These are phyloP conservation scores for Salvelinus sp. DNA, from an alignment of 2,113 vertebrate genomes.

Conservation along the genomic window DNA sequence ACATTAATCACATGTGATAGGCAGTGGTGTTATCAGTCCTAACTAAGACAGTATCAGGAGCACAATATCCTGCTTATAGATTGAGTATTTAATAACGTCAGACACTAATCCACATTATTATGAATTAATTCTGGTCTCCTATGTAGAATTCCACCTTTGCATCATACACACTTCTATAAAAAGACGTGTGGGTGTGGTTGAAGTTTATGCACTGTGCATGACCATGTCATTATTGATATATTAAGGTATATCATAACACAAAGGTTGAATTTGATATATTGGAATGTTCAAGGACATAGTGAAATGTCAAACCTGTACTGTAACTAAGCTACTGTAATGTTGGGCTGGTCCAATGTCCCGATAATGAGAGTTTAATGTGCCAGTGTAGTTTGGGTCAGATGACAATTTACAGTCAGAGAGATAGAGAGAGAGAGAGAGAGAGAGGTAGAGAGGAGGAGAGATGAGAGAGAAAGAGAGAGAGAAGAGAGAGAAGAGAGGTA, in stretches of 20 bases:
- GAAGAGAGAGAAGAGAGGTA: too few relatives aligned
- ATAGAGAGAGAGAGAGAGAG: too few relatives aligned
- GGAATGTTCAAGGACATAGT: background rate
- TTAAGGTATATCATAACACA: background rate
- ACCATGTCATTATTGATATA: too few relatives aligned
- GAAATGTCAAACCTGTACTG: background rate
- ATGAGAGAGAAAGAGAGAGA: too few relatives aligned
- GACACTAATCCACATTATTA: background rate
- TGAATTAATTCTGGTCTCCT: background rate
- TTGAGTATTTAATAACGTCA: slow-evolving; percentile 50
- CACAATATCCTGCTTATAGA: slow-evolving; percentile 56
- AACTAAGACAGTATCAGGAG: slow-evolving; percentile 51
- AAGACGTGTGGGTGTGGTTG: background rate
- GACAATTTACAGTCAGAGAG: too few relatives aligned
- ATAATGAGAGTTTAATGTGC: background rate
- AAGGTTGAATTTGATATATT: background rate
- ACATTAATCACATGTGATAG: slow-evolving; percentile 22
- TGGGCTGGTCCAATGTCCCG: background rate
- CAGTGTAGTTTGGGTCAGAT: too few relatives aligned
- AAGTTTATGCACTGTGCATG: background rate
- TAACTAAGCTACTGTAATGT: too few relatives aligned
- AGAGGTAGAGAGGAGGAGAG: too few relatives aligned
- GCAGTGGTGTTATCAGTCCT: slow-evolving; percentile 10
- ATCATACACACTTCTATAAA: too few relatives aligned
- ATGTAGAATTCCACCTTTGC: background rate